Base-by-base conservation (phyloP, 2,797 vertebrate species). In the Aphelocoma californica region DNA sequence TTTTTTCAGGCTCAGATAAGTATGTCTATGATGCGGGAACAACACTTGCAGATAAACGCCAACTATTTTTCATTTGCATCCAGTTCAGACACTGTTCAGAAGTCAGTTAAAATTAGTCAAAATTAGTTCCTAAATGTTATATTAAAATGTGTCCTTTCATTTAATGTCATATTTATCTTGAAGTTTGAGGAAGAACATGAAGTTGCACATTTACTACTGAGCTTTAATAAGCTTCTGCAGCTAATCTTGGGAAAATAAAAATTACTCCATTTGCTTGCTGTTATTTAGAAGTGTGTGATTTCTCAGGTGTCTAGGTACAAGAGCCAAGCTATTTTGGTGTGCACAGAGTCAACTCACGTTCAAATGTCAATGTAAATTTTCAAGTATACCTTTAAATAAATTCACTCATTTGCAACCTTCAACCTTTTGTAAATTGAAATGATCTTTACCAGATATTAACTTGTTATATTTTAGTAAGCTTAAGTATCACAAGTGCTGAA, bases 71-170 rank as follows among this genome's bases (percentile, higher is more conserved):
- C 78, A 94, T 95, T 96, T 95, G 92, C 91, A 97, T 96, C 90
- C 81, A 86, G 91, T 94, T 95, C 80, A 96, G 92, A 95, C 95
- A 48, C 53, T 81, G 74, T 72, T 95, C 82, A 88, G 62, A 93
- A 95, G 92, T 81, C 74, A 70, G 95, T 73, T 92, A 81, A 93
- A 96, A 94, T 96, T 75, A 95, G 58, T 61, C 56, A 92, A 94
- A 88, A 88, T 96, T 93, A 88, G 34, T 80, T 92, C 67, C 74
- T 66, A 96, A 95, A 96, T 96, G 92, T 94, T 96, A 93, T 48
- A 93, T 96, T 88, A 86, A 94, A 97, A 96, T 93, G 53, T 88
- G 93, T 97, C 95, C 96, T 96, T 97, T 95, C 42, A 81, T 88
- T 91, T 95, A 96, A 94, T 94, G 92, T 92, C 94, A 92, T 86